Percentiles rank a stretch among this genome's conserved stretches.
These are phyloP conservation scores for Zenarchopterus dispar DNA, from an alignment of 2,797 vertebrate genomes.

Conservation along the genomic window DNA sequence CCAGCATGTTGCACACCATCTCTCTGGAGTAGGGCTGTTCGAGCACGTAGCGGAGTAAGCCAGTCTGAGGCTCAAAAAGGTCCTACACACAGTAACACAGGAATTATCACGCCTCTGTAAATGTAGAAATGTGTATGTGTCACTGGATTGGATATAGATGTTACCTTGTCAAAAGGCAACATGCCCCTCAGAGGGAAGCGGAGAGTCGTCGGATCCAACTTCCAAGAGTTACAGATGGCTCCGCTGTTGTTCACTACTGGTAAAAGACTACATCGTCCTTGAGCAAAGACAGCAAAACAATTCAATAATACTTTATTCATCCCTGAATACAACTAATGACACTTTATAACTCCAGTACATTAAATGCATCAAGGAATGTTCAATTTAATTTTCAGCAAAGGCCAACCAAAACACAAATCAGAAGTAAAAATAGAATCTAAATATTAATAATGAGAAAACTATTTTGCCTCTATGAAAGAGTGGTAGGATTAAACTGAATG, in stretches of 20 bases:
- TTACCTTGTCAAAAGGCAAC: constrained; percentile 97
- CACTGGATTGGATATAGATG: neutral
- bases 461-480: too few relatives aligned
- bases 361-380: too few relatives aligned
- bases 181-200: constrained; percentile 96
- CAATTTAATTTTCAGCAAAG: too few relatives aligned
- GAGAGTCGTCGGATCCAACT: constrained; percentile 94
- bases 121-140: too few relatives aligned
- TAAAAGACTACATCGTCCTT: constrained; percentile 95
- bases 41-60: constrained; percentile 95
- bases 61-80: constrained; percentile 98
- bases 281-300: constrained; percentile 10
- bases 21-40: constrained; percentile 99
- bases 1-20: constrained; percentile 99
- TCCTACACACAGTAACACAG: constrained; percentile 78
- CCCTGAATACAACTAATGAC: too few relatives aligned
- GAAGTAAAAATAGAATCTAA: too few relatives aligned
- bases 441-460: too few relatives aligned
- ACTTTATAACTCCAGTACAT: too few relatives aligned
- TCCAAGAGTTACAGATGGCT: constrained; percentile 99
- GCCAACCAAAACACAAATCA: too few relatives aligned
- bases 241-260: constrained; percentile 99
- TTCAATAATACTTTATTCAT: neutral
- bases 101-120: neutral
- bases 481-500: too few relatives aligned